Evolutionary conservation across 1,140 invertebrate species (phyloP).

Genomic region (Leptopilina boulardi): DNA sequence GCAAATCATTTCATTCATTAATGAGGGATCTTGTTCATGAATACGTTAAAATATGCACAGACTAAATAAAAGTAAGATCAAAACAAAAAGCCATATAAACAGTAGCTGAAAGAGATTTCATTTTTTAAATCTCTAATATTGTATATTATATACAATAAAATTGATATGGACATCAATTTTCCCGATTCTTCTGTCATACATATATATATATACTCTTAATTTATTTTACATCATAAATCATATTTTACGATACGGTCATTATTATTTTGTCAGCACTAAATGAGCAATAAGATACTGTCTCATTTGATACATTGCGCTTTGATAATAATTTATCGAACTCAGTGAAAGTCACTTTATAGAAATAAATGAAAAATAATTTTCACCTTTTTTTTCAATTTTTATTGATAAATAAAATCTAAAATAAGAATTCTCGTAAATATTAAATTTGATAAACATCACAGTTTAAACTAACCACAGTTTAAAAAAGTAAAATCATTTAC

Average conservation of each 20-base stretch:
- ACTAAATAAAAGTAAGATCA: not conserved
- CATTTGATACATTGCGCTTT: constrained; percentile 9
- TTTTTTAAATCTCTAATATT: not conserved
- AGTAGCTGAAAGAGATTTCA: not conserved
- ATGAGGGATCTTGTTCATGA: constrained; percentile 13
- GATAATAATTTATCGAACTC: constrained; percentile 7
- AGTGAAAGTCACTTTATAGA: constrained; percentile 4
- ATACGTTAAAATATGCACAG: not conserved
- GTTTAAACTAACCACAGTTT: too few species aligned
- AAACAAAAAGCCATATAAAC: not conserved
- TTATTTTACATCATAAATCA: constrained; percentile 6
- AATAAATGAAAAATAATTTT: not conserved
- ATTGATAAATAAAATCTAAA: too few species aligned
- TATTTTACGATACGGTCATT: constrained; percentile 14
- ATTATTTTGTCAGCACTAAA: constrained; percentile 11
- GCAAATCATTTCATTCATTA: constrained; percentile 30
- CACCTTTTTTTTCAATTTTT: too few species aligned
- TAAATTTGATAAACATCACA: too few species aligned
- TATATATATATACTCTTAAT: not conserved
- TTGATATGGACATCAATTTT: not conserved
- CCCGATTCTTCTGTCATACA: not conserved
- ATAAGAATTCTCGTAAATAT: too few species aligned
- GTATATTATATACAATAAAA: not conserved
- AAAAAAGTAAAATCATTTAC: too few species aligned
- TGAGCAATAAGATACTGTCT: constrained; percentile 9